Evolutionary conservation across 2,113 vertebrate genomes (phyloP), one percentile per base, ranked within the genome.

Genomic region (Solenodon paradoxus): DNA sequence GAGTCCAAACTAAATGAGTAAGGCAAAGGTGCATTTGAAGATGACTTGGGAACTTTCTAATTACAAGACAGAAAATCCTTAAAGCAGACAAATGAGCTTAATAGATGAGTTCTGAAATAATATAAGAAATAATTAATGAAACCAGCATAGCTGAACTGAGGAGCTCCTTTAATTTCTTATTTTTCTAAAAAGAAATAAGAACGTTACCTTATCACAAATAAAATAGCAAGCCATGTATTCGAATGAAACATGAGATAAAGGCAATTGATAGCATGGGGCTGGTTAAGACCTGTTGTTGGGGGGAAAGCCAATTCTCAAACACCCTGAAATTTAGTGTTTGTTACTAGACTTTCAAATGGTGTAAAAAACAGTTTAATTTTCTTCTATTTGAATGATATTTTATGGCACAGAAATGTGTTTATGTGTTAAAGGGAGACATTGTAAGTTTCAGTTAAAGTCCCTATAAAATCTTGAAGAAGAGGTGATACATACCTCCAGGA

Each of bases 391-490:
- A 95, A 49, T 96, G 45, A 40, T 84, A 90, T 63, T 96, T 93
- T 78, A 69, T 92, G 63, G 42, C 51, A 63, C 22, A 57, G 20
- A 83, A 86, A 61, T 71, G n/a, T n/a, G n/a, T n/a, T n/a, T n/a
- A n/a, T 92, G 35, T 84, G 94, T 94, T 79, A 93, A 96, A 90
- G 78, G 5, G 17, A 95, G 92, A 72, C 69, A 63, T 80, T 87
- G 85, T 53, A 93, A 94, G 68, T 91, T 94, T 96, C 59, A 77
- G 26, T 94, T 90, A 71, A 96, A 88, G 72, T 85, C 63, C n/a
- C 53, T 85, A 24, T 87, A 71, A 93, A 94, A 82, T 87, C 45
- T 68, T 80, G n/a, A 93, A 88, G 35, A 86, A 96, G 94, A 95
- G 13, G 28, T 82, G 59, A 91, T 81, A 24, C 75, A 84, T 81